These are phyloP conservation scores for Dascyllus trimaculatus DNA, from an alignment of 2,113 vertebrate genomes.

Conservation along the genomic window DNA sequence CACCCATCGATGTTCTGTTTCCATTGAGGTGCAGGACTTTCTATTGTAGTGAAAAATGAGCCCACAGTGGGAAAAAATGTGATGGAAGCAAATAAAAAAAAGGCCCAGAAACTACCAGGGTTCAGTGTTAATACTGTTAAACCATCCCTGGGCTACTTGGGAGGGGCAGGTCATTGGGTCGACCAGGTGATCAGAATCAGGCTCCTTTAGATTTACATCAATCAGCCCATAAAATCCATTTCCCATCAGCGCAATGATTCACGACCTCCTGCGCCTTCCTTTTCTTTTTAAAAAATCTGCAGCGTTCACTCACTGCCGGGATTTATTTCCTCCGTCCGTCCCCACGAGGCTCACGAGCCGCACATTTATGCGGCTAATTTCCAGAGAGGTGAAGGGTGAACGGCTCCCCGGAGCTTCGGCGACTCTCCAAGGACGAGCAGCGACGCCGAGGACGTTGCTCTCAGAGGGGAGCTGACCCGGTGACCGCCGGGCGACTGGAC, in stretches of 20 bases:
- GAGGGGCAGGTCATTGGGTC: too few relatives aligned
- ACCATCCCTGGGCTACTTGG: too few relatives aligned
- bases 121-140: too few relatives aligned
- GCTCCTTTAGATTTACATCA: neutral
- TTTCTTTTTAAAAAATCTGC: neutral
- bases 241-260: neutral
- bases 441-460: neutral
- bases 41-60: too few relatives aligned
- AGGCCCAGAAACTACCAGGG: too few relatives aligned
- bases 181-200: too few relatives aligned
- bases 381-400: slow-evolving; percentile 39
- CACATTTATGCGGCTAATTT: slow-evolving; percentile 42
- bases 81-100: too few relatives aligned
- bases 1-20: too few relatives aligned
- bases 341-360: neutral
- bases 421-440: slow-evolving; percentile 29
- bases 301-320: neutral
- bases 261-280: neutral
- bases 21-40: too few relatives aligned
- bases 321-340: slow-evolving; percentile 4
- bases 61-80: too few relatives aligned
- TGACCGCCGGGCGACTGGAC: slow-evolving; percentile 30
- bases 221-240: neutral
- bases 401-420: slow-evolving; percentile 8
- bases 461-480: neutral